phyloP scores from a whole-genome alignment of 1,140 invertebrate genomes.

The Drosophila bipectinata region DNA sequence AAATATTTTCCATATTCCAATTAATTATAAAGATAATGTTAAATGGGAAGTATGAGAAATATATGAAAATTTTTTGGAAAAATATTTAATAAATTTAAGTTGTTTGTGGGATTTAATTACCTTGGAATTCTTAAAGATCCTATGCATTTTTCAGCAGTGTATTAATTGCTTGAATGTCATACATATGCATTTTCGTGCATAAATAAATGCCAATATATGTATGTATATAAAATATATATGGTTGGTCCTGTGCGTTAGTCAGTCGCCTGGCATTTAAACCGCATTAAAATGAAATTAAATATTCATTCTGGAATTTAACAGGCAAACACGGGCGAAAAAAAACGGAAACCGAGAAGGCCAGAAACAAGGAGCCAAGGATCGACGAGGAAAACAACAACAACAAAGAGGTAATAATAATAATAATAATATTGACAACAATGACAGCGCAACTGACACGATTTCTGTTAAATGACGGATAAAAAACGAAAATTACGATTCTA shows the following conservation, averaged over 20 bases:
- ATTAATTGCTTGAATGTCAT: conserved; percentile 2
- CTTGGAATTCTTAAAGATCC: too few relatives aligned
- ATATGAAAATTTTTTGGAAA: neutral
- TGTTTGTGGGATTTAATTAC: too few relatives aligned
- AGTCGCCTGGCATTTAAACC: conserved; percentile 52
- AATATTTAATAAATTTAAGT: neutral
- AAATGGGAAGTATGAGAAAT: neutral
- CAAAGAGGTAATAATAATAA: conserved; percentile 32
- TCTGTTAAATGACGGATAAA: conserved; percentile 64
- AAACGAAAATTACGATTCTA: conserved; percentile 10
- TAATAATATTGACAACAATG: conserved; percentile 45
- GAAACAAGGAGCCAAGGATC: neutral
- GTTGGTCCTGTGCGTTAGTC: conserved; percentile 5
- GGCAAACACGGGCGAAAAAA: conserved; percentile 15
- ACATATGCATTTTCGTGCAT: neutral
- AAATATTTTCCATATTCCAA: neutral
- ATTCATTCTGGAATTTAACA: conserved; percentile 57
- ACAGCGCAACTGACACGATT: conserved; percentile 59
- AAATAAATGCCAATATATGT: neutral
- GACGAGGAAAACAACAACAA: neutral
- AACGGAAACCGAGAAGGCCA: neutral
- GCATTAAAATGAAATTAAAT: conserved; percentile 66
- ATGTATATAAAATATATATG: neutral
- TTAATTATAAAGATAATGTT: neutral
- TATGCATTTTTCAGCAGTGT: neutral